Evolutionary conservation across 2,797 vertebrate genomes (phyloP), one percentile per base, ranked within the genome.

Genomic region (Apogon hyalosoma): DNA sequence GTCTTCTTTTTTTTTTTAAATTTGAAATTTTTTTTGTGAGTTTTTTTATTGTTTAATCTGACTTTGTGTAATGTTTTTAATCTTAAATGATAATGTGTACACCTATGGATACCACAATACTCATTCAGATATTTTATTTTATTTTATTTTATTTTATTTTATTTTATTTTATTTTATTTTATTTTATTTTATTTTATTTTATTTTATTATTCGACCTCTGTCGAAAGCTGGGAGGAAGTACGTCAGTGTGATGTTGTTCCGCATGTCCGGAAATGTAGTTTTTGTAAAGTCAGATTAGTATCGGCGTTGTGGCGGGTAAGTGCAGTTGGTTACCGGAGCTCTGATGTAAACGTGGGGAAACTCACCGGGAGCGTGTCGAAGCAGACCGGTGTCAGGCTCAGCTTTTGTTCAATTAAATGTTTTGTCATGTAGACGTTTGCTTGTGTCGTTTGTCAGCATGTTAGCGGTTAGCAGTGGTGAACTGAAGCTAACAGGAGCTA

Each of bases 241-340:
- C 58, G 61, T 66, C 19, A 28, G 6, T 3, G 31, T 9, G 1
- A 31, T 36, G 43, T 4, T 8, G 4, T 51, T 21, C 68, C 63
- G 71, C 16, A 63, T 11, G 40, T 4, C 53, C 64, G 82, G 79
- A 85, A 73, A 39, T 84, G 69, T 80, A 75, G 73, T 75, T 60
- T 57, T 43, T 50, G 33, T 0, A 21, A 16, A 24, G 16, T 10
- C 53, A 6, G 51, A 13, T 0, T 46, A 11, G 13, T 40, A 13
- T 24, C 48, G 3, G 48, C 9, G 60, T 78, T 71, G 83, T 87
- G 83, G 88, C 86, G 86, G 76, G 85, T 78, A 81, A 85, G 77
- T 52, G 31, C 33, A 9, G 19, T 52, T 0, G 21, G 8, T 51
- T 13, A 19, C 11, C 6, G 4, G 15, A n/a, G 13, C 8, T 4